phyloP scores from a whole-genome alignment of 2,797 vertebrate species.

The Phrynocephalus guinanensis region DNA sequence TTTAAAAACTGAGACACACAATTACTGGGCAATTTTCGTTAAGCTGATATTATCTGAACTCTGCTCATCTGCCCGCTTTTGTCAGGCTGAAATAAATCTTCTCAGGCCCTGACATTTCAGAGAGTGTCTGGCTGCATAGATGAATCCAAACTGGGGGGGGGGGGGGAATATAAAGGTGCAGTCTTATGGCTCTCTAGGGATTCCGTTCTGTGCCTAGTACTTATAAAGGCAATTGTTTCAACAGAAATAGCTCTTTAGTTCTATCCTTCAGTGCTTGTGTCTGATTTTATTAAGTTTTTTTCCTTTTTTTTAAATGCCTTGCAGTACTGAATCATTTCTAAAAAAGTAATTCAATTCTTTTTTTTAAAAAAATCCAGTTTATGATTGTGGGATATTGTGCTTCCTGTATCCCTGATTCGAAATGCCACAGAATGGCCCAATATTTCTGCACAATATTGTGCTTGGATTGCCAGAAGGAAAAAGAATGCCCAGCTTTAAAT shows the following conservation, averaged over 20 bases:
- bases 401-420: not conserved
- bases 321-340: not conserved
- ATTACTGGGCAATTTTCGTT: slow-evolving; percentile 7
- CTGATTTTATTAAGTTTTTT: not conserved
- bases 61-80: not conserved
- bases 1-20: not conserved
- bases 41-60: slow-evolving; percentile 6
- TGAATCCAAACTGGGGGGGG: slow-evolving; percentile 23
- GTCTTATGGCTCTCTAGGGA: slow-evolving; percentile 7
- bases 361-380: too few relatives aligned
- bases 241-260: not conserved
- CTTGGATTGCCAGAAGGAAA: too few relatives aligned
- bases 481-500: too few relatives aligned
- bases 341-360: not conserved
- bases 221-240: slow-evolving; percentile 1
- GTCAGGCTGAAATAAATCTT: slow-evolving; percentile 19
- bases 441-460: too few relatives aligned
- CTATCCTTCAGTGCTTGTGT: not conserved
- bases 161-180: slow-evolving; percentile 7
- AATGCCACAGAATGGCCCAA: not conserved
- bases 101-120: slow-evolving; percentile 26
- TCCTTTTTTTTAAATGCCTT: not conserved
- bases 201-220: not conserved
- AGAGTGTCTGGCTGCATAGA: not conserved
- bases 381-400: too few relatives aligned